Evolutionary conservation across 2,888 invertebrate genomes (phyloP).

Genomic region (Eudemis profundana): DNA sequence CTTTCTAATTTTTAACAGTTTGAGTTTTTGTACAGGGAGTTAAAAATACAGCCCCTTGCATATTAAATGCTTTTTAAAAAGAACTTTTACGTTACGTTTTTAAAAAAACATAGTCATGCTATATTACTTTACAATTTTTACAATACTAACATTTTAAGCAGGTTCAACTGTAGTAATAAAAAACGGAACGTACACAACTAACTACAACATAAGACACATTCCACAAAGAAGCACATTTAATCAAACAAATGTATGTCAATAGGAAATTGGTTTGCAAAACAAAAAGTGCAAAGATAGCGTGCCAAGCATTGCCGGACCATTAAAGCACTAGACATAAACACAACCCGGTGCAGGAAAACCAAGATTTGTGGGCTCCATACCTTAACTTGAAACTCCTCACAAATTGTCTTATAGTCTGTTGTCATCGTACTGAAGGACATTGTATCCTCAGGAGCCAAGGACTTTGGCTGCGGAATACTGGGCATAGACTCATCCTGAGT

Average conservation of each 20-base stretch:
- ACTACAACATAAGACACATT: slow-evolving; percentile 28
- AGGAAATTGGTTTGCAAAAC: slow-evolving; percentile 53
- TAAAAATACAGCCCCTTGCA: no score
- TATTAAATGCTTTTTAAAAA: no score
- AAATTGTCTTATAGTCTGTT: slow-evolving; percentile 89
- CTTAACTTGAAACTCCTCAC: slow-evolving; percentile 89
- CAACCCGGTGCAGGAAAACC: slow-evolving; percentile 52
- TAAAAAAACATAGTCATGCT: no score
- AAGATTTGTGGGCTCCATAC: slow-evolving; percentile 74
- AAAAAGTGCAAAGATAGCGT: slow-evolving; percentile 59
- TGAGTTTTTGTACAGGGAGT: no score
- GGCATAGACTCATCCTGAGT: slow-evolving; percentile 57
- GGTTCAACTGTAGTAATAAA: background rate
- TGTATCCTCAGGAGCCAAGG: slow-evolving; percentile 70
- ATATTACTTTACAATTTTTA: no score
- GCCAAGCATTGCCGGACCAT: slow-evolving; percentile 58
- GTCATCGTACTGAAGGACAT: slow-evolving; percentile 85
- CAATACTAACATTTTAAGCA: no score
- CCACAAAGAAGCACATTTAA: slow-evolving; percentile 33
- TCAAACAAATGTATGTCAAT: slow-evolving; percentile 34
- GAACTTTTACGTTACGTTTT: no score
- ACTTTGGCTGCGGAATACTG: slow-evolving; percentile 62
- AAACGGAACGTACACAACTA: background rate
- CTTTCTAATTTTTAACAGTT: no score
- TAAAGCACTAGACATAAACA: slow-evolving; percentile 52